Evolutionary conservation across 2,797 vertebrate genomes (phyloP).

Genomic region (Pangasius macronema): DNA sequence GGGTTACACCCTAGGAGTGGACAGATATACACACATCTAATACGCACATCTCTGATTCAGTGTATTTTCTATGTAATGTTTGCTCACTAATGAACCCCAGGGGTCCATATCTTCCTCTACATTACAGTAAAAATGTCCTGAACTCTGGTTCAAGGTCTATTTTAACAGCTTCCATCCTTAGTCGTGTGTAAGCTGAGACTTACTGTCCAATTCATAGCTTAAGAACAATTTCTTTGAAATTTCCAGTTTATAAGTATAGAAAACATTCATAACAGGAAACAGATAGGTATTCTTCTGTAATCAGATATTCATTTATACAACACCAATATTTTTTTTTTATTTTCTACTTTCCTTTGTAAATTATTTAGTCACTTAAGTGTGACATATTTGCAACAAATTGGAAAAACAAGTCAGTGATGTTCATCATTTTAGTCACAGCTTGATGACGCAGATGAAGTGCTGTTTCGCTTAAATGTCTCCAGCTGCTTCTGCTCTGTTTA

Average conservation of each 20-base stretch:
- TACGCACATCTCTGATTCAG: not conserved
- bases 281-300: not conserved
- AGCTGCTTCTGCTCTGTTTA: slow-evolving; percentile 33
- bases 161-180: not conserved
- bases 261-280: not conserved
- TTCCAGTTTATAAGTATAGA: not conserved
- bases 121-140: not conserved
- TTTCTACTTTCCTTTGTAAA: not conserved
- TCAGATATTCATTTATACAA: not conserved
- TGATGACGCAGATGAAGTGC: not conserved
- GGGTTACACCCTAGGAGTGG: slow-evolving; percentile 19
- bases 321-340: not conserved
- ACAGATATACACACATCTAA: slow-evolving; percentile 15
- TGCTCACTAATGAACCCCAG: not conserved
- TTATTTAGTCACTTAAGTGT: not conserved
- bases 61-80: slow-evolving; percentile 13
- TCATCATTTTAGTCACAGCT: not conserved
- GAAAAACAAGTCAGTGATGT: not conserved
- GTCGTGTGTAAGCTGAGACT: not conserved
- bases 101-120: not conserved
- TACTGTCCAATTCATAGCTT: not conserved
- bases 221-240: not conserved
- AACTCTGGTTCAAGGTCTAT: not conserved
- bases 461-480: not conserved
- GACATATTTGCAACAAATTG: not conserved